phyloP scores from a whole-genome alignment of 2,113 vertebrate species.

The Megalops atlanticus region DNA sequence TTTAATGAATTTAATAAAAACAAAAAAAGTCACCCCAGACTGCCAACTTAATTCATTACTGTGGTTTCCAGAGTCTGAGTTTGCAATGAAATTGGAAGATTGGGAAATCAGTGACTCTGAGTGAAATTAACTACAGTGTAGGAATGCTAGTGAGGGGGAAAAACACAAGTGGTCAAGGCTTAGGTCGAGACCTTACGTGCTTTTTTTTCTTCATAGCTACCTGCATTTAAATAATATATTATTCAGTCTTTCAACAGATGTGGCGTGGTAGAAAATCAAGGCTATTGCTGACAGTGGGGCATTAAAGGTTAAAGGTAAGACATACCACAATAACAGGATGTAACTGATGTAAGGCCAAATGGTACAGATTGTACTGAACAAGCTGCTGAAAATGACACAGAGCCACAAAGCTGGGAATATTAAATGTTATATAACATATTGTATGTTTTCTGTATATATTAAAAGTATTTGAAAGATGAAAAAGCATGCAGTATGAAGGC shows the following conservation, averaged over 20 bases:
- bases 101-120: not conserved
- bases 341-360: not conserved
- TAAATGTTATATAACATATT: not conserved
- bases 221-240: no score
- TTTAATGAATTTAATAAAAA: constrained; percentile 16
- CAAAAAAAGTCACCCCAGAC: not conserved
- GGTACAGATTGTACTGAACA: not conserved
- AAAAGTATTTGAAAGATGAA: not conserved
- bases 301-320: no score
- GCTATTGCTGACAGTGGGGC: no score
- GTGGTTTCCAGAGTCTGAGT: not conserved
- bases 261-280: no score
- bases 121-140: not conserved
- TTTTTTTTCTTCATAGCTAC: no score
- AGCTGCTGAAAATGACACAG: not conserved
- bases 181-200: no score
- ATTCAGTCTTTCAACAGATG: no score
- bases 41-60: not conserved
- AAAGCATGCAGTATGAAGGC: not conserved
- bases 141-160: not conserved
- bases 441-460: not conserved
- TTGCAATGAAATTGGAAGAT: constrained; percentile 1
- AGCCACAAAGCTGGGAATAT: not conserved
- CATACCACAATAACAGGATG: not conserved
- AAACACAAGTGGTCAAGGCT: not conserved